A percentile compares a stretch with the other conserved stretches of the same genome.
Conservation (phyloP, 2,888 invertebrate species). For the Auanema freiburgensis region DNA sequence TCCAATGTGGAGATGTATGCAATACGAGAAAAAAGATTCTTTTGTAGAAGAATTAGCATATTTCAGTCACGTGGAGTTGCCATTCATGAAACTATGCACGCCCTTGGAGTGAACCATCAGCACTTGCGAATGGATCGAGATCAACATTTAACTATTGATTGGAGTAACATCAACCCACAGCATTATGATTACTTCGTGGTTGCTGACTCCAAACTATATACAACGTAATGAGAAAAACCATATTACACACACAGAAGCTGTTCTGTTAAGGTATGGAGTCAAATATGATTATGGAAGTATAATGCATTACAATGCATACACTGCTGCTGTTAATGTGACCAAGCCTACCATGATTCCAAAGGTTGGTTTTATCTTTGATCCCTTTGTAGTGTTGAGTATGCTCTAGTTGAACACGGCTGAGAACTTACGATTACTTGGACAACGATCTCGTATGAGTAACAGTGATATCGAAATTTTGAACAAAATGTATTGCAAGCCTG, state of each 20-base stretch:
- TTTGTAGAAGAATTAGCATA: neutral
- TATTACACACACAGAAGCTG: neutral
- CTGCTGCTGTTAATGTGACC: slow-evolving; percentile 48
- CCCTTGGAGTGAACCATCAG: slow-evolving; percentile 59
- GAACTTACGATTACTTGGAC: slow-evolving; percentile 53
- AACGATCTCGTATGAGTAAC: slow-evolving; percentile 47
- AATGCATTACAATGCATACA: slow-evolving; percentile 60
- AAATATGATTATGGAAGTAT: slow-evolving; percentile 55
- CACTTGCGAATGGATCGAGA: slow-evolving; percentile 60
- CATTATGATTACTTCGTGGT: slow-evolving; percentile 62
- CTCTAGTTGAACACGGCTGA: slow-evolving; percentile 34
- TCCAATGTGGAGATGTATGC: slow-evolving; percentile 57
- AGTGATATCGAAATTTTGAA: slow-evolving; percentile 54
- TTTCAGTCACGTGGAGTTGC: slow-evolving; percentile 14
- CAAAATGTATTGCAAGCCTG: slow-evolving; percentile 54
- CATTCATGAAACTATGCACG: slow-evolving; percentile 50
- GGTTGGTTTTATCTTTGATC: slow-evolving; percentile 13
- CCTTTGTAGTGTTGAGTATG: neutral
- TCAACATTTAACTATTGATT: slow-evolving; percentile 42
- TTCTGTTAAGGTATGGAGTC: slow-evolving; percentile 45
- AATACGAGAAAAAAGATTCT: neutral
- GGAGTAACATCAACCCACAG: slow-evolving; percentile 62
- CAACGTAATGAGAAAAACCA: slow-evolving; percentile 33
- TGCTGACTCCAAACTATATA: slow-evolving; percentile 54
- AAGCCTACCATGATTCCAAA: slow-evolving; percentile 59